Evolutionary conservation across 2,797 vertebrate species (phyloP).

Genomic region (Dallia pectoralis): DNA sequence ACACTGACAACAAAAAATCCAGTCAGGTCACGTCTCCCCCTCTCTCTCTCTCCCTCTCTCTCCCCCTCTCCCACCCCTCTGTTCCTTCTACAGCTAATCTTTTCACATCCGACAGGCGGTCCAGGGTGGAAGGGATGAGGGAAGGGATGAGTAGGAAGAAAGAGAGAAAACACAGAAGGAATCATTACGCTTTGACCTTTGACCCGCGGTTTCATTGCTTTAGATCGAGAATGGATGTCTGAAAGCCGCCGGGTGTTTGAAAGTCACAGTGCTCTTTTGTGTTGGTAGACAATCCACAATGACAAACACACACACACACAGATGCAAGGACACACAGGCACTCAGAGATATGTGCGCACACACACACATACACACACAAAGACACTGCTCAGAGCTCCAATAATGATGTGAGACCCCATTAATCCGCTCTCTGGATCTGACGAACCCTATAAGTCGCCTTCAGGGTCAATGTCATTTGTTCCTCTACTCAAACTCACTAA

Average conservation of each 20-base stretch:
- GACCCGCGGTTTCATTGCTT: constrained; percentile 24
- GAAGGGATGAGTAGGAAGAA: constrained; percentile 5
- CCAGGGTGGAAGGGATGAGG: constrained; percentile 32
- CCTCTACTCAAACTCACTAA: not conserved
- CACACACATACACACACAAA: not conserved
- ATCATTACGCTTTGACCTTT: constrained; percentile 34
- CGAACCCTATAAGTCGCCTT: not conserved
- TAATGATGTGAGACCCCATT: not conserved
- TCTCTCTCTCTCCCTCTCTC: too few relatives aligned
- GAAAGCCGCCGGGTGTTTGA: not conserved
- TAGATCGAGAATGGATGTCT: not conserved
- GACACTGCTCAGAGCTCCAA: constrained; percentile 1
- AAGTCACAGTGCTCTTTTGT: constrained; percentile 6
- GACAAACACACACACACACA: not conserved
- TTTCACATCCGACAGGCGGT: constrained; percentile 51
- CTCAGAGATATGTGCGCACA: not conserved
- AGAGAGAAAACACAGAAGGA: constrained; percentile 7
- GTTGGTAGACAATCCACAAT: constrained; percentile 1
- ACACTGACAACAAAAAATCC: too few relatives aligned
- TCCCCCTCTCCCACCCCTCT: not conserved
- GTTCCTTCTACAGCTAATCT: constrained; percentile 40
- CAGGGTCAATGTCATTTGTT: not conserved
- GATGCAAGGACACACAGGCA: not conserved
- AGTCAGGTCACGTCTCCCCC: too few relatives aligned
- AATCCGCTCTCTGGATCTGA: not conserved